Percentiles rank a stretch among this genome's conserved stretches.
Conservation (phyloP, 2,113 vertebrate genomes). For the Balaenoptera acutorostrata region DNA sequence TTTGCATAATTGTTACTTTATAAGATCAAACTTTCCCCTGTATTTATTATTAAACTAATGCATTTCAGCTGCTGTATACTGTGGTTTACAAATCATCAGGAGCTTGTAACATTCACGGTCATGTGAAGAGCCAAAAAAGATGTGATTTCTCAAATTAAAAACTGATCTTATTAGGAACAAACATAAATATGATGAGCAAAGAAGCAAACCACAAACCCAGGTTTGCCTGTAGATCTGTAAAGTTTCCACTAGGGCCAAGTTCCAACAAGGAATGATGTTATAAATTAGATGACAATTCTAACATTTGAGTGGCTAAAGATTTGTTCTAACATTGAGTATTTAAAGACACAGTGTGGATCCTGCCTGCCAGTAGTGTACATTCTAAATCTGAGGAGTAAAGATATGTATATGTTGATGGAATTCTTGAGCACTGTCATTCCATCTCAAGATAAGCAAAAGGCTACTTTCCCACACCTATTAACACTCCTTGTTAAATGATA, state of each 20-base stretch:
- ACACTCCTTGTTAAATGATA: background rate
- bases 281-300: background rate
- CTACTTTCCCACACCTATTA: background rate
- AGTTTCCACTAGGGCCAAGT: background rate
- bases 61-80: slow-evolving; percentile 6
- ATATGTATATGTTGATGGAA: background rate
- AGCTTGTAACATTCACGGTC: background rate
- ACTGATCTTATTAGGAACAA: background rate
- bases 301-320: background rate
- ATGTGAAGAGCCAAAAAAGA: slow-evolving; percentile 21
- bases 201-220: background rate
- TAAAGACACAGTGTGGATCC: background rate
- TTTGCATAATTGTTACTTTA: background rate
- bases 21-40: background rate
- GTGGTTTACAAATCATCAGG: slow-evolving; percentile 27
- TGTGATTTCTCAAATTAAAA: slow-evolving; percentile 28
- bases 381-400: background rate
- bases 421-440: background rate
- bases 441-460: background rate
- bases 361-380: background rate
- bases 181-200: background rate
- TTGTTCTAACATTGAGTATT: background rate
- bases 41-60: slow-evolving; percentile 28
- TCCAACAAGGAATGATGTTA: background rate
- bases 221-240: background rate